Evolutionary conservation across 2,113 vertebrate species (phyloP).

Genomic region (Caranx melampygus): DNA sequence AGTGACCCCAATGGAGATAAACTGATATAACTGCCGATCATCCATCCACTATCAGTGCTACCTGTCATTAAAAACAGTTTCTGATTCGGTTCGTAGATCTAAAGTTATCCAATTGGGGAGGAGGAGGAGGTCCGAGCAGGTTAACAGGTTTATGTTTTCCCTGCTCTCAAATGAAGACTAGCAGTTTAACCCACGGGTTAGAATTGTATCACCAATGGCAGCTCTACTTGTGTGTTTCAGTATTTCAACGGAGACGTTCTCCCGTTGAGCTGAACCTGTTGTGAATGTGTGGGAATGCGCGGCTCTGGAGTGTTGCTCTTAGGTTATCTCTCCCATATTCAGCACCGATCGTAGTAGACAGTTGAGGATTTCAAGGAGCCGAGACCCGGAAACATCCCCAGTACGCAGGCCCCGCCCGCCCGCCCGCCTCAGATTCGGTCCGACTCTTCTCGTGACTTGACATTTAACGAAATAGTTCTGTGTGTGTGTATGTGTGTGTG

Average conservation of each 20-base stretch:
- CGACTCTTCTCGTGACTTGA: slow-evolving; percentile 31
- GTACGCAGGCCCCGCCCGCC: not conserved
- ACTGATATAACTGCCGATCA: not conserved
- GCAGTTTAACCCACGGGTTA: slow-evolving; percentile 48
- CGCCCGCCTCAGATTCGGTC: slow-evolving; percentile 34
- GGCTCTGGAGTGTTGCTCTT: slow-evolving; percentile 18
- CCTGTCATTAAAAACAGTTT: not conserved
- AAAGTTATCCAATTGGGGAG: slow-evolving; percentile 5
- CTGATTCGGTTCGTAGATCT: slow-evolving; percentile 12
- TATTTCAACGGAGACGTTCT: slow-evolving; percentile 40
- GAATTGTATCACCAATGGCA: slow-evolving; percentile 66
- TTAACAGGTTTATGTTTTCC: slow-evolving; percentile 8
- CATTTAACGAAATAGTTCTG: slow-evolving; percentile 21
- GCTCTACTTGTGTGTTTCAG: slow-evolving; percentile 74
- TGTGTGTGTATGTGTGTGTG: slow-evolving; percentile 6
- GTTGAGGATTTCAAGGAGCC: slow-evolving; percentile 25
- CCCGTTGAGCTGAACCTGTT: slow-evolving; percentile 51
- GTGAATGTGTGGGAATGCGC: slow-evolving; percentile 63
- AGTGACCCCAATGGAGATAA: not conserved
- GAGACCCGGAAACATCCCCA: slow-evolving; percentile 13
- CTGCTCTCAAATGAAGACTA: slow-evolving; percentile 37
- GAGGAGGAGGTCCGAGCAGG: not conserved
- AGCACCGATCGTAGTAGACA: slow-evolving; percentile 27
- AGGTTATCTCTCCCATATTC: not conserved
- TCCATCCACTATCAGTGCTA: not conserved